These are phyloP conservation scores for Phrynosoma platyrhinos DNA, from an alignment of 2,113 vertebrate genomes.

Conservation along the genomic window DNA sequence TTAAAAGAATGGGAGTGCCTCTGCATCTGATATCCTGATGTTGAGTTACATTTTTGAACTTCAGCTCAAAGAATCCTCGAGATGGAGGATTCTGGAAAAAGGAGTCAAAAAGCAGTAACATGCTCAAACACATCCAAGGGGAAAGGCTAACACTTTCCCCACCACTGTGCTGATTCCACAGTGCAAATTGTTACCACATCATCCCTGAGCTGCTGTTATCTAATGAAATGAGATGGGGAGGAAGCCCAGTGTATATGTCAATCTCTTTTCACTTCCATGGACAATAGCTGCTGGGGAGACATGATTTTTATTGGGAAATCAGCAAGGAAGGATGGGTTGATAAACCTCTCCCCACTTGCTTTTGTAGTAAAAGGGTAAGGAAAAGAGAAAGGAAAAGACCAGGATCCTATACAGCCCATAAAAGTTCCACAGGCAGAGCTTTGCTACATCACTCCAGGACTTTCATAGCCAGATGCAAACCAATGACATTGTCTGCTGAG, in stretches of 20 bases:
- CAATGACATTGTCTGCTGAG: too few relatives aligned
- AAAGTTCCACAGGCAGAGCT: too few relatives aligned
- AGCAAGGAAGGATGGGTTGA: not conserved
- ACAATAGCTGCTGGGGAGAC: not conserved
- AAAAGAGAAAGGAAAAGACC: not conserved
- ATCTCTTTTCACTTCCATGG: not conserved
- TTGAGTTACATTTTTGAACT: not conserved
- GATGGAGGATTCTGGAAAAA: too few relatives aligned
- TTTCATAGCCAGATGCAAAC: too few relatives aligned
- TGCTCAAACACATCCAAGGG: not conserved
- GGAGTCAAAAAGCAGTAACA: too few relatives aligned
- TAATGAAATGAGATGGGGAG: too few relatives aligned
- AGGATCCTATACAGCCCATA: too few relatives aligned
- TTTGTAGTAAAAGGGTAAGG: not conserved
- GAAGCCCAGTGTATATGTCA: not conserved
- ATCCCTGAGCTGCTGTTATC: not conserved
- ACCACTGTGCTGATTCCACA: not conserved
- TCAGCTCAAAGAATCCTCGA: not conserved
- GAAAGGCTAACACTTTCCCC: not conserved
- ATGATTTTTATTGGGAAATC: not conserved
- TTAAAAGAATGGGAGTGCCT: too few relatives aligned
- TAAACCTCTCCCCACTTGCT: not conserved
- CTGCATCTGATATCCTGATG: not conserved
- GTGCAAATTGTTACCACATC: not conserved
- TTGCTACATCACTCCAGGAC: too few relatives aligned